phyloP scores from a whole-genome alignment of 1,140 invertebrate species.

The Drosophila insularis region DNA sequence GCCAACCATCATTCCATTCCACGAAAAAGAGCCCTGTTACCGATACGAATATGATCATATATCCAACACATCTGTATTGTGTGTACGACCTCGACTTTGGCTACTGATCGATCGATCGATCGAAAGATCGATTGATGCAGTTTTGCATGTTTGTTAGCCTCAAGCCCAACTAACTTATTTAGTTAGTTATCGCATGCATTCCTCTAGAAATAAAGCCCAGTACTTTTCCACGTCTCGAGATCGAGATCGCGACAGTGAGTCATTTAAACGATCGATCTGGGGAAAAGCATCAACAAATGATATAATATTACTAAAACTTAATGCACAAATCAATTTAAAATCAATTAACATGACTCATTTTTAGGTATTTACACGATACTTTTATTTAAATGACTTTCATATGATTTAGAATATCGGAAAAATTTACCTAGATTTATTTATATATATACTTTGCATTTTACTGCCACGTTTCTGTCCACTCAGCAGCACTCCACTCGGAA shows the following conservation, averaged over 20 bases:
- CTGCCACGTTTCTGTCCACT: conserved; percentile 1
- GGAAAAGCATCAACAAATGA: not conserved
- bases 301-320: not conserved
- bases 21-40: not conserved
- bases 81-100: conserved; percentile 64
- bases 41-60: not conserved
- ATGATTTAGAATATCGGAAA: too few relatives aligned
- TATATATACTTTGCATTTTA: not conserved
- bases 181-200: conserved; percentile 40
- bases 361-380: too few relatives aligned
- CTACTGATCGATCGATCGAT: conserved; percentile 57
- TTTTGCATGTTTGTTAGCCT: conserved; percentile 11
- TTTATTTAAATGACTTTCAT: too few relatives aligned
- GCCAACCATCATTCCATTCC: conserved; percentile 1
- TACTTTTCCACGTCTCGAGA: conserved; percentile 13
- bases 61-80: conserved; percentile 11
- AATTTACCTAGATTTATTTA: too few relatives aligned
- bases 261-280: not conserved
- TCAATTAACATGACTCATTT: too few relatives aligned
- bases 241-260: not conserved
- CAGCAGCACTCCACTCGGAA: not conserved
- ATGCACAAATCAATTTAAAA: too few relatives aligned
- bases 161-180: conserved; percentile 28
- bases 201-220: conserved; percentile 7
- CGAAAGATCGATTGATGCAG: conserved; percentile 27